Evolutionary conservation across 2,888 invertebrate genomes (phyloP).

Genomic region (Plagodis pulveraria): DNA sequence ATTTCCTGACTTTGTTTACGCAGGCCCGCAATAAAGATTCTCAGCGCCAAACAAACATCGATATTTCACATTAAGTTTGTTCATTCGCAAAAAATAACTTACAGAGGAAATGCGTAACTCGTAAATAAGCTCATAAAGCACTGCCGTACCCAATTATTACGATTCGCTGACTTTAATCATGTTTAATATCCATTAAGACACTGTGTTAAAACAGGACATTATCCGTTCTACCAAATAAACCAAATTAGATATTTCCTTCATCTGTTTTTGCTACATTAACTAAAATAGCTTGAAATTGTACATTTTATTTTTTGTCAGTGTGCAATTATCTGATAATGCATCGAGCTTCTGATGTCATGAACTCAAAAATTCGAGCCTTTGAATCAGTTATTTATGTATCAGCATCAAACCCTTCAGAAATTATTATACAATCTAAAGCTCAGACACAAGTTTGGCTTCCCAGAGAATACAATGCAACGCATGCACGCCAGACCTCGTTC

Average conservation of each 20-base stretch:
- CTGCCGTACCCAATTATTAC: slow-evolving; percentile 70
- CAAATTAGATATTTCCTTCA: slow-evolving; percentile 36
- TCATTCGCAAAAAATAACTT: slow-evolving; percentile 64
- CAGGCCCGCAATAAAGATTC: slow-evolving; percentile 59
- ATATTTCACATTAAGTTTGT: slow-evolving; percentile 63
- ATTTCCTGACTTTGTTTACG: slow-evolving; percentile 60
- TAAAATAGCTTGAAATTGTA: neutral
- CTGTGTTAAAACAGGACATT: slow-evolving; percentile 48
- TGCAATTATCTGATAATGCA: slow-evolving; percentile 16
- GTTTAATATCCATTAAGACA: slow-evolving; percentile 63
- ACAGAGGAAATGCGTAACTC: slow-evolving; percentile 66
- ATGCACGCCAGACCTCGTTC: slow-evolving; percentile 51
- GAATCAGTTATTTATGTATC: slow-evolving; percentile 51
- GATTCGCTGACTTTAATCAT: slow-evolving; percentile 68
- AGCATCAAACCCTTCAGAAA: slow-evolving; percentile 38
- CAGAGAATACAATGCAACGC: slow-evolving; percentile 59
- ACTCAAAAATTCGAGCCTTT: slow-evolving; percentile 39
- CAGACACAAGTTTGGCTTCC: slow-evolving; percentile 51
- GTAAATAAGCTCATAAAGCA: slow-evolving; percentile 73
- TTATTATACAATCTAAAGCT: slow-evolving; percentile 49
- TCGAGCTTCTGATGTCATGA: slow-evolving; percentile 35
- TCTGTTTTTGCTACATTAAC: slow-evolving; percentile 25
- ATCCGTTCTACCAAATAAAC: slow-evolving; percentile 33
- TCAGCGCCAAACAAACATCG: slow-evolving; percentile 62
- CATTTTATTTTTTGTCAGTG: neutral